Conservation (phyloP, 2,797 vertebrate genomes). For the Psittacula derbiana region DNA sequence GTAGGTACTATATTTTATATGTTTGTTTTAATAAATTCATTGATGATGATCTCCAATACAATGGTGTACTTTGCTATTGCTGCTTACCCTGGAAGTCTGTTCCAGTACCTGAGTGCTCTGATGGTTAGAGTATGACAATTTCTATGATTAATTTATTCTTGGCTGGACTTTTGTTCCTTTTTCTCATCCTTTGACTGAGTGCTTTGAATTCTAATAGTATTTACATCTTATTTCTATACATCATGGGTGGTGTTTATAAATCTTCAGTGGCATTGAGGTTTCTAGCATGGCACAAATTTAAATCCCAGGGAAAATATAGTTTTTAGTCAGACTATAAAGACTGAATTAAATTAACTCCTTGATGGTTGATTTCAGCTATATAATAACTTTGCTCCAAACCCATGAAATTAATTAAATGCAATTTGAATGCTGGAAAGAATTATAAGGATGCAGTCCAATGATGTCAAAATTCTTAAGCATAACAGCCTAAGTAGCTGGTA, state of each 20-base stretch:
- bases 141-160: neutral
- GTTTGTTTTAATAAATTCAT: neutral
- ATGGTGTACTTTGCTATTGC: neutral
- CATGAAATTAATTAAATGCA: neutral
- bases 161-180: accelerated
- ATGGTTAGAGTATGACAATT: neutral
- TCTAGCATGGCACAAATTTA: neutral
- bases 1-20: neutral
- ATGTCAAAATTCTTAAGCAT: neutral
- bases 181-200: neutral
- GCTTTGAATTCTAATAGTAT: neutral
- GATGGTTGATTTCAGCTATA: neutral
- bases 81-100: neutral
- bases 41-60: neutral
- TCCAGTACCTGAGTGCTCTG: neutral
- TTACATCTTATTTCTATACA: neutral
- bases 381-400: neutral
- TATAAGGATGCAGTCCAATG: neutral
- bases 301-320: neutral
- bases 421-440: neutral
- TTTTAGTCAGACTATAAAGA: neutral
- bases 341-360: neutral
- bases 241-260: neutral
- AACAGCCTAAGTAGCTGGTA: neutral
- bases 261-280: neutral